Base-by-base conservation (phyloP, 2,888 invertebrate genomes). In the Alitta virens region DNA sequence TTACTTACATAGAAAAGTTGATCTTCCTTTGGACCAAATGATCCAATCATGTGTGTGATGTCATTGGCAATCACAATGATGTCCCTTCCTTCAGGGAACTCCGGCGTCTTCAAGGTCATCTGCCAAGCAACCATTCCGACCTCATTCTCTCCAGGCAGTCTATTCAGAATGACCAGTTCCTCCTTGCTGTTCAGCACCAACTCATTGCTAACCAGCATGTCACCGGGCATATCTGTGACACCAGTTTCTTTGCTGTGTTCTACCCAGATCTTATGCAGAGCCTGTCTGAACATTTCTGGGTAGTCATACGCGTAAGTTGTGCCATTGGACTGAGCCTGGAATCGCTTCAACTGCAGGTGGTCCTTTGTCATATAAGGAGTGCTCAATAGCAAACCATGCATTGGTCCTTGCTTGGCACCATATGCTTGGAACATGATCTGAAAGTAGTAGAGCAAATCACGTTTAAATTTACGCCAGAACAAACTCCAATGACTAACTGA, bases 91-190 rank as follows among this genome's bases (percentile, higher is more conserved):
- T 86, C 84, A 0, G 96, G 94, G 80, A 91, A 96, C 78, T 99
- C 97, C 0, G 98, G 97, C 0, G 97, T 98, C 79, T 87, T 89
- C 24, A 98, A 83, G 0, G 90, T 91, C 78, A 99, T 85, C 60
- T 90, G 88, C 99, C 99, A 99, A 0, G 98, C 99, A 0, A 99
- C 93, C 96, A 99, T 98, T 33, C 97, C 99, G 72, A 94, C 91
- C 75, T 91, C 91, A 82, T 99, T 99, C 83, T 95, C 94, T 55
- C 97, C 98, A 0, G 94, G 94, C 21, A 96, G 86, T 56, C 96
- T 85, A 75, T 94, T 94, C 78, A 92, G 89, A 79, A 94, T 94
- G 56, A 72, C 68, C 43, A 82, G 84, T 49, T 88, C 85, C 18
- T 80, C 82, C 71, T 89, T 89, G 1, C 86, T 87, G 70, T 93